phyloP scores from a whole-genome alignment of 2,888 invertebrate species.

The Myopa testacea region DNA sequence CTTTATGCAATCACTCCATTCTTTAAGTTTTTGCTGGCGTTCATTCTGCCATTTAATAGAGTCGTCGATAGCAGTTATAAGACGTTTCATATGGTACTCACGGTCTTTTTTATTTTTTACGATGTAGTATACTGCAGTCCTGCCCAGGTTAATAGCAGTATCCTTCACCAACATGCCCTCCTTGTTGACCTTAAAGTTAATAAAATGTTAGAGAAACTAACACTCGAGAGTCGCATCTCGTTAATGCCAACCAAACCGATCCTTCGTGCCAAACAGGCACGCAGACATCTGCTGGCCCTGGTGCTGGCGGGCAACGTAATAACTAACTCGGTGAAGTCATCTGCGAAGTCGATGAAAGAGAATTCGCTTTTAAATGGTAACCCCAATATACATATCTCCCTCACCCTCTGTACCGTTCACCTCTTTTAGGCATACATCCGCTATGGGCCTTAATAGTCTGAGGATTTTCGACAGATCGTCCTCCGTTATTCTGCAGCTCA shows the following conservation, averaged over 20 bases:
- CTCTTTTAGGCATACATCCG: neutral
- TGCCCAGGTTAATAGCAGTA: neutral
- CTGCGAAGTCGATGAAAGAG: neutral
- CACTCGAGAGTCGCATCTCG: neutral
- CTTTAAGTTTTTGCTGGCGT: no score
- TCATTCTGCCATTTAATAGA: no score
- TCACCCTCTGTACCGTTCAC: neutral
- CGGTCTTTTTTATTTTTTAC: neutral
- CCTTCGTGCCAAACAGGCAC: neutral
- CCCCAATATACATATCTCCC: neutral
- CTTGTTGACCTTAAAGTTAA: neutral
- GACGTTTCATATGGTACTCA: neutral
- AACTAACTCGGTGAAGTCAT: neutral
- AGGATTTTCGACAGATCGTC: neutral
- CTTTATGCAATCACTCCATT: no score
- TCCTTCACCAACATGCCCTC: neutral
- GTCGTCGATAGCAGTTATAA: neutral
- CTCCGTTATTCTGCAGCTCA: no score
- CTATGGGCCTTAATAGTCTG: neutral
- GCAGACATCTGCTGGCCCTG: neutral
- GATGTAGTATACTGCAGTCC: neutral
- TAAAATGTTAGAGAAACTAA: neutral
- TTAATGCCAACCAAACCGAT: constrained; percentile 1
- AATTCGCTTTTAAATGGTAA: neutral
- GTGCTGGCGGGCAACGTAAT: neutral